Conservation (phyloP, 2,113 vertebrate genomes). For the Rhombomys opimus region DNA sequence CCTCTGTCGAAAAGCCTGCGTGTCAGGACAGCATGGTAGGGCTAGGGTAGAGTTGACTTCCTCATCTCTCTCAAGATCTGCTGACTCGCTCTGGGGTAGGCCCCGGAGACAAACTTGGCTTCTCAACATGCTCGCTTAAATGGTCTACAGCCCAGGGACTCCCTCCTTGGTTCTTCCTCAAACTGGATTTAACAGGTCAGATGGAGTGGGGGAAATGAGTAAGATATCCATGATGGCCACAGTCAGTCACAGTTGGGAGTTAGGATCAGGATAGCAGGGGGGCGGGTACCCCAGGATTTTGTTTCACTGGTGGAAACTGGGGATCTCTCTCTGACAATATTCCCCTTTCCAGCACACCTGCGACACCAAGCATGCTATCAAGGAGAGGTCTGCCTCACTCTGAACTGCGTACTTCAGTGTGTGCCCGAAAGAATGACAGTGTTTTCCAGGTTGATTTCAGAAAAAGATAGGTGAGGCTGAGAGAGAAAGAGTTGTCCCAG, state of each 20-base stretch:
- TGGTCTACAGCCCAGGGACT: background rate
- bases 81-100: background rate
- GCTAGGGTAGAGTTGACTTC: background rate
- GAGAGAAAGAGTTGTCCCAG: background rate
- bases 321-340: background rate
- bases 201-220: background rate
- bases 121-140: background rate
- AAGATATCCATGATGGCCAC: background rate
- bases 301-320: background rate
- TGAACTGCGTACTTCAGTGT: background rate
- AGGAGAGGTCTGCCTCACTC: background rate
- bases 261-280: background rate
- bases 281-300: background rate
- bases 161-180: background rate
- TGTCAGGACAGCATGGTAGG: background rate
- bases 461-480: constrained; percentile 62
- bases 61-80: background rate
- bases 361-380: background rate
- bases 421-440: constrained; percentile 16
- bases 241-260: background rate
- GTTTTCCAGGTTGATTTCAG: constrained; percentile 69
- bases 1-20: background rate
- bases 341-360: background rate
- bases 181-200: background rate
- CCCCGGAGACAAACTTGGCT: background rate